Evolutionary conservation across 64 coral and sea anemone species (phyloP), one percentile per base, ranked within the genome.

Genomic region (Orbicella faveolata): DNA sequence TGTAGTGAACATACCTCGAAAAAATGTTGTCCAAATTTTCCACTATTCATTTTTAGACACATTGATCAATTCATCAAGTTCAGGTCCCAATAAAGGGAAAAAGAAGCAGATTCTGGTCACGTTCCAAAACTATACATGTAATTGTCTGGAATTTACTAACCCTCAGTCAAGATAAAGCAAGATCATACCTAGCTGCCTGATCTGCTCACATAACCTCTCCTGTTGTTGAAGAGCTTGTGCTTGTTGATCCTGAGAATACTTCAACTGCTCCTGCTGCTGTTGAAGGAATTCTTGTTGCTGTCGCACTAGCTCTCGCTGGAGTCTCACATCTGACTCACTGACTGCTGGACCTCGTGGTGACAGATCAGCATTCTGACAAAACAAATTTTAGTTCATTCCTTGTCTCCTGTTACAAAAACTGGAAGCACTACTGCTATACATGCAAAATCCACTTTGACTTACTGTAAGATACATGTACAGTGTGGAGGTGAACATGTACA

Each of bases 231-330:
- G 63, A 30, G 93, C 80, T 74, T 81, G 79, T 63, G 86, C 88
- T 39, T 96, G 95, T 23, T 96, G 95, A 51, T 83, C 70, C 44
- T 96, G 90, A 59, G 93, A 93, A 26, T 90, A 52, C 8, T 36
- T 23, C 67, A 93, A 89, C 30, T 93, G 92, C 70, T 91, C 75
- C 26, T 96, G 88, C 59, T 96, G 95, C 73, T 73, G 57, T 18
- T 86, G 76, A 25, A 96, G 88, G 34, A 96, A 81, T 77, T 96
- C 85, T 26, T 91, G 90, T n/a, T 96, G 95, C 34, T 96, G 95
- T 20, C 90, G 90, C 18, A 96, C 74, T 52, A 96, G 80, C 65
- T 96, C 91, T 72, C 87, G 93, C 44, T 90, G 95, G 23, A 96
- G 66, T 74, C 61, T 77, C 16, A 81, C 76, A 59, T 96, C 95